Conservation (phyloP, 1,140 invertebrate species). For the Aleiodes sp. region DNA sequence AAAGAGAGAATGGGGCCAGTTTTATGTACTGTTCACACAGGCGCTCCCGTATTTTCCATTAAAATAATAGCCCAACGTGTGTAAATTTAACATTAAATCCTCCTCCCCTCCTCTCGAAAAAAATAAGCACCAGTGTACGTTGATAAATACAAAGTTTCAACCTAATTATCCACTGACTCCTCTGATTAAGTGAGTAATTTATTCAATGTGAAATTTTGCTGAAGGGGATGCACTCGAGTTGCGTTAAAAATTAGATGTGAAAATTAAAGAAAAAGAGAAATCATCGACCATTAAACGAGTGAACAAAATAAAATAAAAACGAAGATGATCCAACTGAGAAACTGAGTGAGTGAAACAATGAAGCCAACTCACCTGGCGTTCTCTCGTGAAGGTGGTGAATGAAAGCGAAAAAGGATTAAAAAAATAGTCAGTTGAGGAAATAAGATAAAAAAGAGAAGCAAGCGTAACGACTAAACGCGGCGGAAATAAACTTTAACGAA, state of each 20-base stretch:
- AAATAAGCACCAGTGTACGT: not conserved
- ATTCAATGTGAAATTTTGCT: not conserved
- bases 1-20: too few relatives aligned
- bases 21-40: too few relatives aligned
- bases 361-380: not conserved
- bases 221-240: not conserved
- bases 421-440: constrained; percentile 13
- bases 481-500: constrained; percentile 34
- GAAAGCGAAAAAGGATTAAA: not conserved
- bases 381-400: not conserved
- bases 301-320: too few relatives aligned
- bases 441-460: not conserved
- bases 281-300: too few relatives aligned
- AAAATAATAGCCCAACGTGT: not conserved
- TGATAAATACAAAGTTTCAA: not conserved
- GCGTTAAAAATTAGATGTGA: too few relatives aligned
- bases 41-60: too few relatives aligned
- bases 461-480: constrained; percentile 28
- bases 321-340: not conserved
- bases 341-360: not conserved
- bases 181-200: not conserved
- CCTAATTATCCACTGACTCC: not conserved
- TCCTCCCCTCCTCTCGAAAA: too few relatives aligned
- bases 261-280: too few relatives aligned
- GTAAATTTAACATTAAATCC: not conserved